Evolutionary conservation across 2,888 invertebrate genomes (phyloP).

Genomic region (Drosophila aldrichi): DNA sequence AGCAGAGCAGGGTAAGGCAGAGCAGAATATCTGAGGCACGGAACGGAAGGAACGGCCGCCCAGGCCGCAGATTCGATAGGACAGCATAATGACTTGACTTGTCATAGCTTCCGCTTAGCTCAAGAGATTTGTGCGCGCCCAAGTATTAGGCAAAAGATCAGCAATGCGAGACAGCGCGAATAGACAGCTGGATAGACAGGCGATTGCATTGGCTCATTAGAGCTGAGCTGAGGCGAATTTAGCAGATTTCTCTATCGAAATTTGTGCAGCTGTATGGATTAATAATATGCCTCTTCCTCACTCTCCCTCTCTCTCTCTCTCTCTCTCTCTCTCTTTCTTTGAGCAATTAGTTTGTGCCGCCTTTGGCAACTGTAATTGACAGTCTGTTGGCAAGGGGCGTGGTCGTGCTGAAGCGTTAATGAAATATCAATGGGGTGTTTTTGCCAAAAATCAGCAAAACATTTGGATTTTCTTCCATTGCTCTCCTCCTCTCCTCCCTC

Average conservation of each 20-base stretch:
- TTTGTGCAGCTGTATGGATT: constrained; percentile 60
- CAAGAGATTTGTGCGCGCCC: constrained; percentile 63
- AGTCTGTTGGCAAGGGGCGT: constrained; percentile 49
- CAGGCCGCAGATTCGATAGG: constrained; percentile 39
- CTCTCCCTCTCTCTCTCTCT: constrained; percentile 5
- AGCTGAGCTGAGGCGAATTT: neutral
- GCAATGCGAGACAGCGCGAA: constrained; percentile 17
- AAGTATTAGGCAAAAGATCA: constrained; percentile 29
- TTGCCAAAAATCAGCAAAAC: constrained; percentile 62
- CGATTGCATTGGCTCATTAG: constrained; percentile 52
- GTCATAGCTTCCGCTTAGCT: constrained; percentile 76
- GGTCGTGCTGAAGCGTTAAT: constrained; percentile 67
- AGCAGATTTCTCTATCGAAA: constrained; percentile 19
- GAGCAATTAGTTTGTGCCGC: constrained; percentile 58
- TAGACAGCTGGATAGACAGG: constrained; percentile 47
- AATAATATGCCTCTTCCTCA: constrained; percentile 35
- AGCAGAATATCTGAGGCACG: neutral
- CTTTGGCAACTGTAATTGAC: constrained; percentile 71
- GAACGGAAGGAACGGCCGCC: constrained; percentile 37
- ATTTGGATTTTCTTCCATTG: constrained; percentile 45
- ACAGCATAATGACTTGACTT: constrained; percentile 76
- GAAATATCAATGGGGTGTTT: constrained; percentile 73
- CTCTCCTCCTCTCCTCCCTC: neutral
- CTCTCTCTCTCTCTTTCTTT: constrained; percentile 5
- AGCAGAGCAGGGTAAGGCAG: constrained; percentile 3